phyloP scores from a whole-genome alignment of 2,113 vertebrate species.

The Marmota monax region DNA sequence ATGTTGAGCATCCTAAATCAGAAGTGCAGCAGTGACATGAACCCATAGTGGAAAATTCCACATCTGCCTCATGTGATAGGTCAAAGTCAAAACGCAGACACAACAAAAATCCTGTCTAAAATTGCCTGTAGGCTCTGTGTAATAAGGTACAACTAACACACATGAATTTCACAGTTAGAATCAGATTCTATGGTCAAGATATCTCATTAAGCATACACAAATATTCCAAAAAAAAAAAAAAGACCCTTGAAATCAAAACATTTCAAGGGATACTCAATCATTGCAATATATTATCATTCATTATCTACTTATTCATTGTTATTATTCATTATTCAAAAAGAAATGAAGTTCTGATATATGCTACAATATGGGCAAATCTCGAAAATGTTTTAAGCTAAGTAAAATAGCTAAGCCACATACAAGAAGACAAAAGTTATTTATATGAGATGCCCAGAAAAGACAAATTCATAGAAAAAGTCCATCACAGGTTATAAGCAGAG shows the following conservation, averaged over 20 bases:
- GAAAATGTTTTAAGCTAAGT: not conserved
- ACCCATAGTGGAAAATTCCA: not conserved
- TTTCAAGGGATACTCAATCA: not conserved
- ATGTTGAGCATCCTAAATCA: not conserved
- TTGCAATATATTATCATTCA: not conserved
- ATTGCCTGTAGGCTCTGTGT: not conserved
- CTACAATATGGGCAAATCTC: not conserved
- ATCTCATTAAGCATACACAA: not conserved
- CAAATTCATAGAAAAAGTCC: not conserved
- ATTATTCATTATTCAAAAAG: slow-evolving; percentile 39
- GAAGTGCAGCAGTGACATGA: not conserved
- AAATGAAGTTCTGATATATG: slow-evolving; percentile 24
- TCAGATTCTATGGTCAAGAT: not conserved
- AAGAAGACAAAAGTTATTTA: slow-evolving; percentile 10
- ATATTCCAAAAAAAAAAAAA: not conserved
- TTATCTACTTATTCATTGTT: not conserved
- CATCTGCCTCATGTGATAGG: not conserved
- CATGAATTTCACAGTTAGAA: not conserved
- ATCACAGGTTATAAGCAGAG: not conserved
- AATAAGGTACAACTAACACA: not conserved
- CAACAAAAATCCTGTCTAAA: not conserved
- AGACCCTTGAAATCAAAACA: not conserved
- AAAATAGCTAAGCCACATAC: not conserved
- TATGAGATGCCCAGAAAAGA: not conserved
- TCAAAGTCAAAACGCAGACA: not conserved